phyloP scores from a whole-genome alignment of 2,888 invertebrate genomes.

The Oeneis ivallda region DNA sequence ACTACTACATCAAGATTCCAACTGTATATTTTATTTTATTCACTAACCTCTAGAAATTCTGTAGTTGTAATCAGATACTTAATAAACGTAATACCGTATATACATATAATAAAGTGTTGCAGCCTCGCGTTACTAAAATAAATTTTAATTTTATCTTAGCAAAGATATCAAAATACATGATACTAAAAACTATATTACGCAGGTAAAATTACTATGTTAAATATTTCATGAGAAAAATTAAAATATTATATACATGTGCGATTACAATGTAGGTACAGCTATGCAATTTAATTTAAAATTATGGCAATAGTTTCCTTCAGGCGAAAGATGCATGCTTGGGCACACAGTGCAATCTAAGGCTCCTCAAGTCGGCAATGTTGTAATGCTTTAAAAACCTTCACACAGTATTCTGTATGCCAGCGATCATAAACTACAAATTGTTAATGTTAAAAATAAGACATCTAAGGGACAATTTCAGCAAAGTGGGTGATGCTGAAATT shows the following conservation, averaged over 20 bases:
- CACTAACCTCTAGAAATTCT: constrained; percentile 31
- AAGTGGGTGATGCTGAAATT: no score
- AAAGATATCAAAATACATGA: not conserved
- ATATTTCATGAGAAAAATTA: not conserved
- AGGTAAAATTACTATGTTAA: constrained; percentile 1
- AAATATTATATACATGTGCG: not conserved
- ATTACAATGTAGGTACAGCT: not conserved
- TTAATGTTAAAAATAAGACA: no score
- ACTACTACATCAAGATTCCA: constrained; percentile 13
- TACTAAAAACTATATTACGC: not conserved
- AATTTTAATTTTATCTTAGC: not conserved
- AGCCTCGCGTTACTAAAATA: constrained; percentile 17
- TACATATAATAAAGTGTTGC: constrained; percentile 7
- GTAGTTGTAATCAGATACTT: constrained; percentile 17
- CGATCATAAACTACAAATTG: no score
- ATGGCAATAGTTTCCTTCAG: not conserved
- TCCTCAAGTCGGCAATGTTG: not conserved
- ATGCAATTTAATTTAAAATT: not conserved
- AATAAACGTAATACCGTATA: not conserved
- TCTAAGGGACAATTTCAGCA: no score
- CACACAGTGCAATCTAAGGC: not conserved
- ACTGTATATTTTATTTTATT: constrained; percentile 16
- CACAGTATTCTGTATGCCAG: not conserved
- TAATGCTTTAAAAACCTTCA: not conserved
- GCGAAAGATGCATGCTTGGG: not conserved